phyloP scores from a whole-genome alignment of 2,797 vertebrate genomes.

The Sarcophilus harrisii region DNA sequence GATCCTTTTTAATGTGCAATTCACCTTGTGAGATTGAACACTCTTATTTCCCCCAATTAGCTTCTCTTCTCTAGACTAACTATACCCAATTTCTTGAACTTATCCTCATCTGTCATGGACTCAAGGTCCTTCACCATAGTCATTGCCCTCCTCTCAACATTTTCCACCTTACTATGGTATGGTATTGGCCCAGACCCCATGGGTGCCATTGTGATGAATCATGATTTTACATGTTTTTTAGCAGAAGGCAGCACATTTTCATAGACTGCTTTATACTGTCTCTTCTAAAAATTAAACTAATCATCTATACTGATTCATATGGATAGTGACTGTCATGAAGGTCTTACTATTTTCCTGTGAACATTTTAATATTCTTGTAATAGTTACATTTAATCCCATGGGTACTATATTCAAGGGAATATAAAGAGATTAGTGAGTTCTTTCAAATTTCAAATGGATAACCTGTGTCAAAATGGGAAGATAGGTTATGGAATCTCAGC shows the following conservation, averaged over 20 bases:
- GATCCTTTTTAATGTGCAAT: not conserved
- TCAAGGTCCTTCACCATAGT: not conserved
- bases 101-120: not conserved
- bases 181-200: not conserved
- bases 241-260: constrained; percentile 36
- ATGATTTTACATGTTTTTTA: constrained; percentile 27
- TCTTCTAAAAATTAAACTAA: constrained; percentile 45
- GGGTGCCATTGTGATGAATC: not conserved
- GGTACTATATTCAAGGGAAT: not conserved
- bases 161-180: not conserved
- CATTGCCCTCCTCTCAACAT: not conserved
- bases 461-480: constrained; percentile 9
- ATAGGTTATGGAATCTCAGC: constrained; percentile 21
- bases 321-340: not conserved
- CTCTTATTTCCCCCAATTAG: not conserved
- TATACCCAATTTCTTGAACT: not conserved
- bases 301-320: not conserved
- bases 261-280: not conserved
- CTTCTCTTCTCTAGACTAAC: not conserved
- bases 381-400: constrained; percentile 13
- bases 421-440: constrained; percentile 40
- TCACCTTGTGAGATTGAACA: not conserved
- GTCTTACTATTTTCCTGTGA: not conserved
- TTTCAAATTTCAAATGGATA: constrained; percentile 46
- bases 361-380: constrained; percentile 14